Conservation (phyloP, 2,888 invertebrate species). For the Leucozona laternaria region DNA sequence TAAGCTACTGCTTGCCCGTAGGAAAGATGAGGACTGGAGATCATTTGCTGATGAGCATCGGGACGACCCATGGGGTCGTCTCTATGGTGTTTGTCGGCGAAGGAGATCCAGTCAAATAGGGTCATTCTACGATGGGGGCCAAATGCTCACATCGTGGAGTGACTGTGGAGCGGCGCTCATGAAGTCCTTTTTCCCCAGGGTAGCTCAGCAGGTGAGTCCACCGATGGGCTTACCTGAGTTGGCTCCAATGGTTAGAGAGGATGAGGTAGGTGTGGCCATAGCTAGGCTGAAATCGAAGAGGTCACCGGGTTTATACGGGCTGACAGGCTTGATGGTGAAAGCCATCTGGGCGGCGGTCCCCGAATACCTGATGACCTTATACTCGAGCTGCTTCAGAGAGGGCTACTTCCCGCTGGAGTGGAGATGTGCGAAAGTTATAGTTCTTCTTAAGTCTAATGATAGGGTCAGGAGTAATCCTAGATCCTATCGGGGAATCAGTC, state of each 20-base stretch:
- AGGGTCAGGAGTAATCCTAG: conserved; percentile 65
- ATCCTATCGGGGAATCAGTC: conserved; percentile 37
- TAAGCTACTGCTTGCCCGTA: background rate
- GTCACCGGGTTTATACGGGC: conserved; percentile 37
- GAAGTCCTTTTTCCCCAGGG: conserved; percentile 20
- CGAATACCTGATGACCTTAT: conserved; percentile 27
- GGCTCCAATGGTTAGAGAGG: too few relatives aligned
- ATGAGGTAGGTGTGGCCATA: background rate
- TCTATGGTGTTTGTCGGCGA: conserved; percentile 20
- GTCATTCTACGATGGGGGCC: background rate
- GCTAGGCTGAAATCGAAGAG: conserved; percentile 2
- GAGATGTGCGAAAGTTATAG: conserved; percentile 44
- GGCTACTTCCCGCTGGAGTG: conserved; percentile 49
- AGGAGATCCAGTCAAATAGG: background rate
- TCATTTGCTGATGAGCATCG: background rate
- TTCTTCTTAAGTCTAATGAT: conserved; percentile 65
- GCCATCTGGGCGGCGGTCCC: conserved; percentile 44
- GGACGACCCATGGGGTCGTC: conserved; percentile 22
- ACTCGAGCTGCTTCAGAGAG: conserved; percentile 19
- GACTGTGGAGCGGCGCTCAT: conserved; percentile 15
- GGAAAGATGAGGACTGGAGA: conserved; percentile 12
- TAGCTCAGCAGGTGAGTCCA: background rate
- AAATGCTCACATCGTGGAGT: background rate
- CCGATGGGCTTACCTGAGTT: too few relatives aligned
- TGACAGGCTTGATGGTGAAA: conserved; percentile 54